Conservation (phyloP, 2,113 vertebrate genomes). For the Muscicapa adusta region DNA sequence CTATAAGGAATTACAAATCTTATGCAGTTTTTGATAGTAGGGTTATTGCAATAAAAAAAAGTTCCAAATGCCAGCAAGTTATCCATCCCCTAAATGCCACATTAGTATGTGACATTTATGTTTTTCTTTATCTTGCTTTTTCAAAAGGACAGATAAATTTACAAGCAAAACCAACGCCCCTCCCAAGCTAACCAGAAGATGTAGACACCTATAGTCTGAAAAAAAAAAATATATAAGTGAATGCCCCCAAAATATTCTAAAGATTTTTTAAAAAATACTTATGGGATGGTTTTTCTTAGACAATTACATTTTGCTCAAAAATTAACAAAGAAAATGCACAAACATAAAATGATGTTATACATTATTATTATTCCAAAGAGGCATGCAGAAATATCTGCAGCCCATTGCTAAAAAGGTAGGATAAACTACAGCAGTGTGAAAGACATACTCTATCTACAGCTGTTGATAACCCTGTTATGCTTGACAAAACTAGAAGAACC, state of each 20-base stretch:
- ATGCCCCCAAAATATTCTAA: neutral
- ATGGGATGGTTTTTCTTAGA: neutral
- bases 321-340: neutral
- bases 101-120: neutral
- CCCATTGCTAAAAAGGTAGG: neutral
- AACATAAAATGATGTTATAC: neutral
- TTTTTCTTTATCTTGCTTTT: neutral
- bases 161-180: neutral
- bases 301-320: neutral
- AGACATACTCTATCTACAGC: neutral
- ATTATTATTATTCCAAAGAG: neutral
- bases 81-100: neutral
- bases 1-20: neutral
- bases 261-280: neutral
- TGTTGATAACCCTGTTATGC: neutral
- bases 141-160: neutral
- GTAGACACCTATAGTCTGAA: neutral
- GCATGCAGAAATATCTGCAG: neutral
- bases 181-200: neutral
- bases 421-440: neutral
- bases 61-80: neutral
- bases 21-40: neutral
- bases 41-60: neutral
- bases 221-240: neutral
- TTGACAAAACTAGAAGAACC: neutral